Base-by-base conservation (phyloP, 2,888 invertebrate genomes). In the Mythimna vitellina region DNA sequence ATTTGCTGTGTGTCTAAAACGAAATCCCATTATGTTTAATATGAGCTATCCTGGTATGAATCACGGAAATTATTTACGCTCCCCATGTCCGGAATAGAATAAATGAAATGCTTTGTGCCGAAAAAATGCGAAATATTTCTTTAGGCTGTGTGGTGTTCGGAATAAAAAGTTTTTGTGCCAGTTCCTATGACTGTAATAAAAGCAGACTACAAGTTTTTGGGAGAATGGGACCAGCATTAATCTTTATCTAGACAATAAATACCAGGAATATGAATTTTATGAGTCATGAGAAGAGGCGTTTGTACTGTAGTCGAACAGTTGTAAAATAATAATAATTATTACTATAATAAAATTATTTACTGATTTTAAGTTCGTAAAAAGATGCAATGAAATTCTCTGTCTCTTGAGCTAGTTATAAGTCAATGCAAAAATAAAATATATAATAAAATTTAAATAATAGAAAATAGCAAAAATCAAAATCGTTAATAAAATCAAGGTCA, bases 31-130 rank as follows among this genome's bases (percentile, higher is more conserved):
- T 64, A 38, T 57, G 14, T 67, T 72, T 56, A 51, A 65, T 60
- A 53, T 51, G 25, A n/a, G 29, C 8, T 68, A 51, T 57, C 60
- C 42, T 57, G 53, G 29, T 57, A 65, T 67, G 56, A 80, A 74
- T 70, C 62, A 72, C 54, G 61, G 35, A 64, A 76, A 78, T 78
- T 72, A 69, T 78, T 74, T 70, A 73, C 67, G 70, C 62, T 73
- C 38, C 35, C 61, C 29, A 56, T 70, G 25, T 65, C 65, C 60
- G 63, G 17, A 71, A 54, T 56, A 25, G 60, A 65, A 71, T 70
- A 58, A 74, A 69, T 58, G 46, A 69, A 80, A 62, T 65, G 57
- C 49, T 62, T 58, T 56, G 10, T 57, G 22, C 12, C 38, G 8
- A 53, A 61, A 70, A 32, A 57, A 65, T 38, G 51, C 17, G 20